These are phyloP conservation scores for Brachionus koreanus DNA, from an alignment of 1,140 invertebrate species.

Conservation along the genomic window DNA sequence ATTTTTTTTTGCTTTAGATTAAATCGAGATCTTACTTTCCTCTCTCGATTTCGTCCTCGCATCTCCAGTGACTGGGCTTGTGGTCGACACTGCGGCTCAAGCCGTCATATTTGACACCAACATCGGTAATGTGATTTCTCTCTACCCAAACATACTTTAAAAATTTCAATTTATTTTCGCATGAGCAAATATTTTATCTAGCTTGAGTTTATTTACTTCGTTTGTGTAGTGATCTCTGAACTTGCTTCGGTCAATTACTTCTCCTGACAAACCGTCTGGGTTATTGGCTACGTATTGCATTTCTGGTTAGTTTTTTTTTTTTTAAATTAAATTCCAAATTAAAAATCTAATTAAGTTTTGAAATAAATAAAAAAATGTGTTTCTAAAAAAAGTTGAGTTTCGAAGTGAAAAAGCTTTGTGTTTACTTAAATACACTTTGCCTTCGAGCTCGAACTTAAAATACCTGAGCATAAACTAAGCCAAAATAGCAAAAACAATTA, in stretches of 20 bases:
- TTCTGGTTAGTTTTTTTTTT: background rate
- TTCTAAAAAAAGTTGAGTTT: background rate
- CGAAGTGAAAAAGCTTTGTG: background rate
- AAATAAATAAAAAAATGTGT: background rate
- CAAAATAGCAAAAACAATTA: conserved; percentile 11
- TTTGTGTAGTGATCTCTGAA: conserved; percentile 43
- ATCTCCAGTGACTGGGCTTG: conserved; percentile 40
- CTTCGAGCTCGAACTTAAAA: background rate
- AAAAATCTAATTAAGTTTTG: background rate
- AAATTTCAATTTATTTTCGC: background rate
- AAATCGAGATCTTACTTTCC: conserved; percentile 29
- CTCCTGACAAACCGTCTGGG: conserved; percentile 23
- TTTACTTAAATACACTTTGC: conserved; percentile 37
- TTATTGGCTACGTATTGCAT: conserved; percentile 35
- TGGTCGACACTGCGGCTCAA: conserved; percentile 30
- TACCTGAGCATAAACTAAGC: background rate
- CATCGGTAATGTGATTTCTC: conserved; percentile 43
- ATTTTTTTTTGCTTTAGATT: background rate
- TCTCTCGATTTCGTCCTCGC: conserved; percentile 42
- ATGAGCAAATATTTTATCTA: background rate
- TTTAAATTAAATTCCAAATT: background rate
- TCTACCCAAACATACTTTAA: conserved; percentile 44
- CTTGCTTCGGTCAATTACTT: conserved; percentile 33
- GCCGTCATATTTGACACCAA: conserved; percentile 40
- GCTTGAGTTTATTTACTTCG: background rate